These are phyloP conservation scores for Epizoanthus ramosus DNA, from an alignment of 92 coral and sea anemone genomes.

Conservation along the genomic window DNA sequence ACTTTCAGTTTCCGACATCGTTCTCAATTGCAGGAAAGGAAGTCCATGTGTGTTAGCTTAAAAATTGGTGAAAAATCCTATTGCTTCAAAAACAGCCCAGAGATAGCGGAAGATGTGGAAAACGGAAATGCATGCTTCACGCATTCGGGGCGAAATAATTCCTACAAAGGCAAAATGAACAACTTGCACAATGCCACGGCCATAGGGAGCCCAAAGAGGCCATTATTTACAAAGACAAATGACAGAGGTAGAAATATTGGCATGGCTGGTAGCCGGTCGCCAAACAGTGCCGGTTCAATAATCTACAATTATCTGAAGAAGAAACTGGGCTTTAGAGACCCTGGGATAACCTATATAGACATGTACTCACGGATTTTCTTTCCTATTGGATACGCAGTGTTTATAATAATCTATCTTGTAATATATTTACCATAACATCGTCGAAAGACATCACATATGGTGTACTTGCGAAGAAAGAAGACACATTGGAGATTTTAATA, in stretches of 20 bases:
- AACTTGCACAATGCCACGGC: neutral
- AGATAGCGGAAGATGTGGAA: conserved; percentile 41
- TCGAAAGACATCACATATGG: neutral
- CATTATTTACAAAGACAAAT: neutral
- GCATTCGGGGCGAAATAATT: neutral
- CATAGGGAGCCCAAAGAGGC: conserved; percentile 1
- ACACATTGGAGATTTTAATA: too few relatives aligned
- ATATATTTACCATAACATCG: conserved; percentile 1
- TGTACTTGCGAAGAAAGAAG: too few relatives aligned
- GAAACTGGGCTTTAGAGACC: conserved; percentile 68
- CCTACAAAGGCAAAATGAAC: conserved; percentile 1
- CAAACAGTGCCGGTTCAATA: neutral
- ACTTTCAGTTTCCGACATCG: too few relatives aligned
- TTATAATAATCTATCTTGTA: conserved; percentile 67
- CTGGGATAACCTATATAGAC: conserved; percentile 75
- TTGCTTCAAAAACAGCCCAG: conserved; percentile 55
- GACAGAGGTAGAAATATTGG: neutral
- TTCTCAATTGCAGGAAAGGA: conserved; percentile 21
- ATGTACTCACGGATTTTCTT: conserved; percentile 74
- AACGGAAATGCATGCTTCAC: neutral
- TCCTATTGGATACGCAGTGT: conserved; percentile 66
- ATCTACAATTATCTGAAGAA: conserved; percentile 40
- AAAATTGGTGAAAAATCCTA: conserved; percentile 71
- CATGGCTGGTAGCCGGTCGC: neutral
- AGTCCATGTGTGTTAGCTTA: conserved; percentile 42